These are phyloP conservation scores for Pachydiplax longipennis DNA, from an alignment of 2,888 invertebrate species.

Conservation along the genomic window DNA sequence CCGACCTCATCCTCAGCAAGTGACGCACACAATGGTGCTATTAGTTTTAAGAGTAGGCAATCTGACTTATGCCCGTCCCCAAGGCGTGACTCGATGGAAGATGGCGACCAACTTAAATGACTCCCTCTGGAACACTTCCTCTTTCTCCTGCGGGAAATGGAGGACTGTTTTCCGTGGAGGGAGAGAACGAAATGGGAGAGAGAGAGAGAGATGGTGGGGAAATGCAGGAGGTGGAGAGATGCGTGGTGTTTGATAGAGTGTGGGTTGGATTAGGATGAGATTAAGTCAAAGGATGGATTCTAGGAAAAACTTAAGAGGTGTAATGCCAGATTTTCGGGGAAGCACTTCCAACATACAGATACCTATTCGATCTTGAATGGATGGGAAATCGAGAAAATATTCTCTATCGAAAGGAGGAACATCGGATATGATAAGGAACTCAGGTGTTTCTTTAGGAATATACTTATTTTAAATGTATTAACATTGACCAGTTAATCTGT, in stretches of 20 bases:
- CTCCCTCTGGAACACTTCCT: conserved; percentile 17
- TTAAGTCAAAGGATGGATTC: not conserved
- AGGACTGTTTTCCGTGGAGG: conserved; percentile 1
- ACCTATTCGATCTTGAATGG: too few relatives aligned
- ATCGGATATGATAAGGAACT: too few relatives aligned
- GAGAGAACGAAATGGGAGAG: not conserved
- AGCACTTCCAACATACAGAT: too few relatives aligned
- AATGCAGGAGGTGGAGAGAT: not conserved
- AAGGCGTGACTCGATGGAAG: conserved; percentile 46
- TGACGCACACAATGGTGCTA: conserved; percentile 32
- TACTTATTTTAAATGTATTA: too few relatives aligned
- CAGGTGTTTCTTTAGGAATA: too few relatives aligned
- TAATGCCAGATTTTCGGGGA: too few relatives aligned
- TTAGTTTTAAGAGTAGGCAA: conserved; percentile 35
- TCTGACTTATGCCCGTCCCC: conserved; percentile 46
- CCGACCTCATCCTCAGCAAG: conserved; percentile 21
- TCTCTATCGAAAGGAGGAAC: too few relatives aligned
- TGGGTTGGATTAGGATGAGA: not conserved
- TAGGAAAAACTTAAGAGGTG: not conserved
- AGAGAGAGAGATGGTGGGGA: not conserved
- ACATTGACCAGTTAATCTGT: too few relatives aligned
- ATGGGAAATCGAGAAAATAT: too few relatives aligned
- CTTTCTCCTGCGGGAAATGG: conserved; percentile 5
- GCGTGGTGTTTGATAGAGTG: not conserved
- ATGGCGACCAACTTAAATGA: conserved; percentile 28